Conservation (phyloP, 2,888 invertebrate genomes). For the Tetheella fluctuosa region DNA sequence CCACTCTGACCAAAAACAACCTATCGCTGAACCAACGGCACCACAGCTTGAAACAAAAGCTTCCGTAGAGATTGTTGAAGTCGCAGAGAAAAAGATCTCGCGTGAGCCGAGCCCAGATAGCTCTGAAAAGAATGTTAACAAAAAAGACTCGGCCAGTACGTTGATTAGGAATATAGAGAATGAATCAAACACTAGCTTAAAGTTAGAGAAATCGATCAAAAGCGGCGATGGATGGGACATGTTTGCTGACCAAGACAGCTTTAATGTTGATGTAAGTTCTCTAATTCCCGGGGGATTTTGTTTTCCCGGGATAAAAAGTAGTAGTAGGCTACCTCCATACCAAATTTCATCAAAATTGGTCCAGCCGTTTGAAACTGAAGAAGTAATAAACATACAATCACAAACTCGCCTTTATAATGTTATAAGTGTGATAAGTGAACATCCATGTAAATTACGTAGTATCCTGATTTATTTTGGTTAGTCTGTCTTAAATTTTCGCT, state of each 20-base stretch:
- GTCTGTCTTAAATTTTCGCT: too few species aligned
- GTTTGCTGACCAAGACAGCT: slow-evolving; percentile 96
- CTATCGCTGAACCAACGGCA: slow-evolving; percentile 7
- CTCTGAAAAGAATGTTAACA: slow-evolving; percentile 9
- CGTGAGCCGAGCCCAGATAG: not conserved
- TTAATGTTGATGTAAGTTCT: slow-evolving; percentile 74
- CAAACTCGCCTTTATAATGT: too few species aligned
- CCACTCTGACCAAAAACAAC: slow-evolving; percentile 16
- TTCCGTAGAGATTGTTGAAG: not conserved
- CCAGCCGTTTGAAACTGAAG: too few species aligned
- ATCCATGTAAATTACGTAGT: too few species aligned
- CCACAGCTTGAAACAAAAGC: slow-evolving; percentile 13
- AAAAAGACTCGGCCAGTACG: slow-evolving; percentile 11
- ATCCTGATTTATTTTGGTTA: too few species aligned
- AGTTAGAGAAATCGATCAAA: slow-evolving; percentile 71
- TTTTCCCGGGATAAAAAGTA: too few species aligned
- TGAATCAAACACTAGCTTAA: slow-evolving; percentile 44
- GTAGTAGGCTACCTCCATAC: too few species aligned
- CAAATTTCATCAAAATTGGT: too few species aligned
- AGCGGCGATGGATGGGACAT: slow-evolving; percentile 91
- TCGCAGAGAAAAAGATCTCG: slow-evolving; percentile 16
- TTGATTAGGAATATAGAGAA: slow-evolving; percentile 33
- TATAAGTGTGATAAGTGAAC: too few species aligned
- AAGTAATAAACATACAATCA: too few species aligned
- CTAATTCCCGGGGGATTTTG: too few species aligned